Conservation (phyloP, 2,797 vertebrate species). For the Gymnopithys bicolor region DNA sequence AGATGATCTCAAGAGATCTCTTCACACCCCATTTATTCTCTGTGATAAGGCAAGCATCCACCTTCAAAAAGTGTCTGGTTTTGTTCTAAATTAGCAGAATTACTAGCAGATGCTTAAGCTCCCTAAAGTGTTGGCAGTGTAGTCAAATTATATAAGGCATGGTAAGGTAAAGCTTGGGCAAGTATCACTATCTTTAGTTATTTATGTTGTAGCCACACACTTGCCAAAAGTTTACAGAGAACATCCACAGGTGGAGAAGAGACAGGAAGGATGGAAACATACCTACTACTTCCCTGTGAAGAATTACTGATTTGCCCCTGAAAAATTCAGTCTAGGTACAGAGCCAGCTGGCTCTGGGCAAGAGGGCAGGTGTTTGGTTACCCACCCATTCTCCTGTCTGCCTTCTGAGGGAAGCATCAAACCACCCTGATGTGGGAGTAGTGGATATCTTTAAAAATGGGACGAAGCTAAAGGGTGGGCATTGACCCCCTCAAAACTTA, state of each 20-base stretch:
- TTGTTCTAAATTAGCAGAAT: neutral
- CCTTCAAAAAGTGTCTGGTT: neutral
- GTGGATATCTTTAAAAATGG: neutral
- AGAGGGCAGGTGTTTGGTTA: neutral
- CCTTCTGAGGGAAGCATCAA: neutral
- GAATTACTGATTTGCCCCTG: neutral
- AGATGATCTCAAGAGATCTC: neutral
- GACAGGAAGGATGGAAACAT: neutral
- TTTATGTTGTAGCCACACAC: neutral
- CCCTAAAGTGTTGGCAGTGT: neutral
- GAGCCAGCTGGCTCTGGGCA: neutral
- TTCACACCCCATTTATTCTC: neutral
- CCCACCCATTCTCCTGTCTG: neutral
- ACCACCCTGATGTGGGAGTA: neutral
- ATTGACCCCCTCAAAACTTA: neutral
- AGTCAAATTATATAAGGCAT: neutral
- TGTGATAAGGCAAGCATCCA: neutral
- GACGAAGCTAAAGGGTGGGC: neutral
- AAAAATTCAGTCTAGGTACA: neutral
- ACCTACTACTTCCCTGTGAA: neutral
- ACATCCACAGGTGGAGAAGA: neutral
- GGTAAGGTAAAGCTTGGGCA: neutral
- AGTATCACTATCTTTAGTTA: neutral
- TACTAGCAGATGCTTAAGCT: neutral
- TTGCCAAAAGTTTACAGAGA: neutral